Evolutionary conservation across 2,888 invertebrate species (phyloP), one percentile per base, ranked within the genome.

Genomic region (Athalia cordata): DNA sequence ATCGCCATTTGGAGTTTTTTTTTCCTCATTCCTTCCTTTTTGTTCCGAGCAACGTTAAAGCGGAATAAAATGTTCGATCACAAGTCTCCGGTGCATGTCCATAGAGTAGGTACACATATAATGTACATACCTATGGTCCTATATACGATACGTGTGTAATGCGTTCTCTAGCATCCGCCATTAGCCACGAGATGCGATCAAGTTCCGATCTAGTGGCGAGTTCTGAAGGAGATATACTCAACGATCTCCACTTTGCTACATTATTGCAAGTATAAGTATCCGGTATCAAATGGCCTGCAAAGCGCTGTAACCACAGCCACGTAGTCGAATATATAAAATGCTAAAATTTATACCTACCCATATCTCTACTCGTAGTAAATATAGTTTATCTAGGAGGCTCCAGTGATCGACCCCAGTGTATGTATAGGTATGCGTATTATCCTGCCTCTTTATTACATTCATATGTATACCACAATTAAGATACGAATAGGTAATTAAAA

Each of bases 171-270:
- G 50, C 49, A 15, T 13, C 50, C 15, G 67, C 67, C 50, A 49
- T 29, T 68, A 52, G n/a, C n/a, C 50, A 55, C 43, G 68, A 68
- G 55, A 52, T 68, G 52, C 52, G 52, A 68, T 55, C 68, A 68
- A 68, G 68, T 68, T 68, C 68, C 52, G 68, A 68, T 55, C 68
- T 29, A 55, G 68, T 47, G 68, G 52, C 50, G 68, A 29, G 29
- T 29, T 29, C 29, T 29, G 29, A 29, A 29, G 29, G 29, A 29
- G 52, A 68, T 50, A 55, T 68, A 55, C 43, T 68, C 68, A 68
- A 68, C 68, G 68, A 68, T 45, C 50, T 68, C 55, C 55, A 29
- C 29, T 29, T 29, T 29, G 29, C 29, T 29, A 29, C 68, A 55
- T 68, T 68, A 68, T 68, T 55, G 68, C 68, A n/a, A 47, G 47